These are phyloP conservation scores for Xiphorhynchus elegans DNA, from an alignment of 2,113 vertebrate species.

Conservation along the genomic window DNA sequence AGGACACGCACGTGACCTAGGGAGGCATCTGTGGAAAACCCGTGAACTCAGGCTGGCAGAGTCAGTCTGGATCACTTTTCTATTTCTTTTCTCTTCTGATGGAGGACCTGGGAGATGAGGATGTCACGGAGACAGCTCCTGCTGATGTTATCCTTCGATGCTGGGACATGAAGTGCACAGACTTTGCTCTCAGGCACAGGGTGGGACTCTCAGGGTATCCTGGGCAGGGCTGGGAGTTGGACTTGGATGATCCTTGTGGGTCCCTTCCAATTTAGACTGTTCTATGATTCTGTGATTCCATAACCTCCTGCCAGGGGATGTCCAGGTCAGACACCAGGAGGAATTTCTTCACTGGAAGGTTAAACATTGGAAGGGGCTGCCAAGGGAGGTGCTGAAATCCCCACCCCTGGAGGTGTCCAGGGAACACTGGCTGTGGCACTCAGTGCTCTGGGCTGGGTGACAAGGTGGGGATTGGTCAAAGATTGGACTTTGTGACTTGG, in stretches of 20 bases:
- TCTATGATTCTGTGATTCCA: neutral
- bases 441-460: neutral
- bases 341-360: neutral
- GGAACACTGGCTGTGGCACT: neutral
- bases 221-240: neutral
- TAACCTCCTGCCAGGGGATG: neutral
- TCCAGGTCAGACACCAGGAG: neutral
- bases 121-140: neutral
- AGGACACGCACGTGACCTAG: fast-evolving
- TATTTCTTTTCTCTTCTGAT: neutral
- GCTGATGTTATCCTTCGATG: fast-evolving
- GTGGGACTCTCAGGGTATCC: neutral
- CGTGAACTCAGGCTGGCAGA: fast-evolving
- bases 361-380: neutral
- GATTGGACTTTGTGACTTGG: neutral
- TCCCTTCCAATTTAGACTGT: neutral
- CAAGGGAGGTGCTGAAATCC: neutral
- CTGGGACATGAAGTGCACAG: neutral
- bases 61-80: neutral
- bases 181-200: neutral
- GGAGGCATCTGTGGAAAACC: fast-evolving
- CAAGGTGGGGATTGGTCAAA: neutral
- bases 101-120: neutral
- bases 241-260: neutral
- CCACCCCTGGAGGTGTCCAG: neutral